Base-by-base conservation (phyloP, 2,888 invertebrate genomes). In the Dyspetes luteomarginatus region DNA sequence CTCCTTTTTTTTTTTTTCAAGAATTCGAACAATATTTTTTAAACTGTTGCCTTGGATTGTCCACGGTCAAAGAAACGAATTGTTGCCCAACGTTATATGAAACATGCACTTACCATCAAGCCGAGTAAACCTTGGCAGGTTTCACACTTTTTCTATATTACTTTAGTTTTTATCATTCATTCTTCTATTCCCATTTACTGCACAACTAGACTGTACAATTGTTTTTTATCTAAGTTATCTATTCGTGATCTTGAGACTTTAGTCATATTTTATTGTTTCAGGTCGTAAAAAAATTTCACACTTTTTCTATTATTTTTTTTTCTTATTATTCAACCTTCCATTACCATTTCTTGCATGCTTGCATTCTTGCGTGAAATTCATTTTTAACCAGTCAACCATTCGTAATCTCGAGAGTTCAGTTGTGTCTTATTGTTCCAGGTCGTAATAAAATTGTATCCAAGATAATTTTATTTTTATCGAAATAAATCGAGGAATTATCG, bases 51-150 rank as follows among this genome's bases (percentile, higher is more conserved):
- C 52, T 73, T 55, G 68, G 41, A 43, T 50, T 2, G 19, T 12
- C 12, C n/a, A 3, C 30, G 30, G 19, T 24, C n/a, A n/a, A 28
- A 24, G 43, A 48, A 73, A 55, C 17, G 9, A 62, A 48, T 4
- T 43, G 50, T 50, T 48, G 62, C 36, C 17, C 30, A 28, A 52
- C 30, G 67, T 72, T 67, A 48, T 52, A 55, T 58, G 50, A 68
- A 74, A 78, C 56, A 41, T 36, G 43, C 28, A 60, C n/a, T 52
- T n/a, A 60, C 26, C 12, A 45, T 41, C 7, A 45, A 30, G 22
- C 48, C 41, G 17, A n/a, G 45, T 17, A 48, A 67, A 68, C 82
- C 82, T 76, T 82, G 80, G 62, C n/a, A 76, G 67, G 62, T 72
- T 76, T 82, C 56, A 45, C 15, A 55, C 65, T 64, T 73, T 68